A percentile compares a stretch with the other conserved stretches of the same genome.
Evolutionary conservation across 2,888 invertebrate species (phyloP).

Genomic region (Yponomeuta malinellus): DNA sequence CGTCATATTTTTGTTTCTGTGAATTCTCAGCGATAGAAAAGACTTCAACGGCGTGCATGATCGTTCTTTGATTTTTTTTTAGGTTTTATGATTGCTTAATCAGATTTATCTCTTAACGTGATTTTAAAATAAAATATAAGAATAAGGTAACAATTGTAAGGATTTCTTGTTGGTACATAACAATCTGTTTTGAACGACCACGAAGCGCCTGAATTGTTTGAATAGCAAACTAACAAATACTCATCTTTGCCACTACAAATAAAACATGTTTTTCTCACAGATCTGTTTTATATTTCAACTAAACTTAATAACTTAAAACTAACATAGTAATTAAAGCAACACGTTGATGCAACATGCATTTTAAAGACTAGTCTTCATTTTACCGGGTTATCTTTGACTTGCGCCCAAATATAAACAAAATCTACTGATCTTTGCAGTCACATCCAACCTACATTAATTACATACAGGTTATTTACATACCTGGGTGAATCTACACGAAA

Average conservation of each 20-base stretch:
- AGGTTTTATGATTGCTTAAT: too few species aligned
- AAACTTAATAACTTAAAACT: slow-evolving; percentile 16
- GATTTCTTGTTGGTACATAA: too few species aligned
- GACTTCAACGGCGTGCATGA: neutral
- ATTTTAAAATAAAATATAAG: too few species aligned
- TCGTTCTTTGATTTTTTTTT: neutral
- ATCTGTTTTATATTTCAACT: neutral
- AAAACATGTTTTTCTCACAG: neutral
- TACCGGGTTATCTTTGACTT: slow-evolving; percentile 16
- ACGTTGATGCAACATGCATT: slow-evolving; percentile 43
- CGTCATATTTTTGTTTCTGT: too few species aligned
- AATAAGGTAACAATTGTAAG: too few species aligned
- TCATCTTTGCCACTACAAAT: neutral
- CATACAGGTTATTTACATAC: too few species aligned
- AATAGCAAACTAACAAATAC: neutral
- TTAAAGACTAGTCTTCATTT: slow-evolving; percentile 15
- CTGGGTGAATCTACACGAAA: too few species aligned
- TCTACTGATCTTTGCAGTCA: too few species aligned
- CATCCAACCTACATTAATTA: too few species aligned
- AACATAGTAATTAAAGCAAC: slow-evolving; percentile 15
- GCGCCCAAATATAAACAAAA: slow-evolving; percentile 16
- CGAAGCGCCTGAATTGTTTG: neutral
- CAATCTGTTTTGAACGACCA: too few species aligned
- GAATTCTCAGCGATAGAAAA: neutral
- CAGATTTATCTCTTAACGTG: too few species aligned